Evolutionary conservation across 2,113 vertebrate species (phyloP).

Genomic region (Ctenodactylus gundi): DNA sequence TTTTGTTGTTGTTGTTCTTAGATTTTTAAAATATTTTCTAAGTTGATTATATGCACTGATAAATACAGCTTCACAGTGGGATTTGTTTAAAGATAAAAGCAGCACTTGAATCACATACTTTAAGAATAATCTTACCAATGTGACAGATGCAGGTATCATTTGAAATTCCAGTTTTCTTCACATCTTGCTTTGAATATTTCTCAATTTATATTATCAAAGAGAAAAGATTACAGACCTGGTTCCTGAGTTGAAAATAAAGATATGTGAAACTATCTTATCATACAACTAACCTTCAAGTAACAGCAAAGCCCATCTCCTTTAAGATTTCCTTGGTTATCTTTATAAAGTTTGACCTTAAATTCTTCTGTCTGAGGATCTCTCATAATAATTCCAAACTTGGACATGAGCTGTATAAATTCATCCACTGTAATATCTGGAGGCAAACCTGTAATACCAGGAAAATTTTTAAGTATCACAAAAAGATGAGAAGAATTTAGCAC

Average conservation of each 20-base stretch:
- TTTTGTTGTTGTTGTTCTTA: not conserved
- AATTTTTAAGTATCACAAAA: not conserved
- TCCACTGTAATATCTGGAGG: constrained; percentile 94
- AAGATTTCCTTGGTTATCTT: constrained; percentile 94
- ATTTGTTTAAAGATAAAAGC: constrained; percentile 35
- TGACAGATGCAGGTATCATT: not conserved
- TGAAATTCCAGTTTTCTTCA: constrained; percentile 48
- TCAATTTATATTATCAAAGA: not conserved
- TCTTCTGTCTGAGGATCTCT: constrained; percentile 94
- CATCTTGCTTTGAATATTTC: constrained; percentile 6
- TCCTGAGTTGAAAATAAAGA: not conserved
- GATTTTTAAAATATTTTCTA: constrained; percentile 44
- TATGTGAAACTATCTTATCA: not conserved
- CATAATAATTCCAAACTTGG: constrained; percentile 97
- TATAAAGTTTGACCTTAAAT: constrained; percentile 97
- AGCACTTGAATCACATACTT: not conserved
- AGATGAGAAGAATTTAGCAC: not conserved
- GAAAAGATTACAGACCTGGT: constrained; percentile 8
- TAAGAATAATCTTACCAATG: not conserved
- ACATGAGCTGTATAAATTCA: constrained; percentile 95
- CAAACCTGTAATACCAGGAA: constrained; percentile 86
- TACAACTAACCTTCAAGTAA: constrained; percentile 93
- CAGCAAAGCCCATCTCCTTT: constrained; percentile 98
- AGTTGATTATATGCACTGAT: not conserved
- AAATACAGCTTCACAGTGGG: not conserved